Base-by-base conservation (phyloP, 1,140 invertebrate species). In the Chymomyza costata region DNA sequence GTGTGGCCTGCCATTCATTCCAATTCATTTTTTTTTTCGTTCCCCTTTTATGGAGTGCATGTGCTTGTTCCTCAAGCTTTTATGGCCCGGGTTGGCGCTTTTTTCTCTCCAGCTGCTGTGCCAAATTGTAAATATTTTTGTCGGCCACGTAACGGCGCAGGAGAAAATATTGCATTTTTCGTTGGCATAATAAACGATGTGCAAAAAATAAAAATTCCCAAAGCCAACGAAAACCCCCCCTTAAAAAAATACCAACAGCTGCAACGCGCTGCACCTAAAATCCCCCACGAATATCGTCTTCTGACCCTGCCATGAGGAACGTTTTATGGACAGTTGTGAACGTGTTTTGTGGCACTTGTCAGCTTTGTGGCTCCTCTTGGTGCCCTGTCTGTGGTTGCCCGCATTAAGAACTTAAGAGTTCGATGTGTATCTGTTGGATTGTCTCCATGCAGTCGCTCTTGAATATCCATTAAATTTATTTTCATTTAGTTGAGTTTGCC, bases 111-210 rank as follows among this genome's bases (percentile, higher is more conserved):
- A 69, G 53, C 60, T 59, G 61, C 66, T 47, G 57, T 66, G 71
- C 73, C 71, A 71, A 76, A 76, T 76, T 76, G 71, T 76, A 76
- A 76, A 76, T 76, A 76, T 76, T 76, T 76, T 76, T 71, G 73
- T 76, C 71, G 71, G 73, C 71, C 71, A 76, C 71, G 71, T 76
- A 76, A 66, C 67, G 71, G 73, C 73, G 54, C 71, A 80, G 71
- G 62, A 78, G 73, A 76, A 76, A 76, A 76, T 76, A 76, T 76
- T 76, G 71, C 66, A 76, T 76, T 78, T 78, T 76, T 78, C 71
- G 71, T 71, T 78, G 71, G 71, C 73, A 76, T 76, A 76, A 76
- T 76, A 76, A 76, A 76, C 71, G 71, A 78, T 76, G 71, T 76
- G 71, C 66, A 53, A 50, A 71, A 65, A 49, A 25, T 51, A 50